A percentile compares a stretch with the other conserved stretches of the same genome.
Evolutionary conservation across 2,888 invertebrate species (phyloP).

Genomic region (Cataglyphis albicans): DNA sequence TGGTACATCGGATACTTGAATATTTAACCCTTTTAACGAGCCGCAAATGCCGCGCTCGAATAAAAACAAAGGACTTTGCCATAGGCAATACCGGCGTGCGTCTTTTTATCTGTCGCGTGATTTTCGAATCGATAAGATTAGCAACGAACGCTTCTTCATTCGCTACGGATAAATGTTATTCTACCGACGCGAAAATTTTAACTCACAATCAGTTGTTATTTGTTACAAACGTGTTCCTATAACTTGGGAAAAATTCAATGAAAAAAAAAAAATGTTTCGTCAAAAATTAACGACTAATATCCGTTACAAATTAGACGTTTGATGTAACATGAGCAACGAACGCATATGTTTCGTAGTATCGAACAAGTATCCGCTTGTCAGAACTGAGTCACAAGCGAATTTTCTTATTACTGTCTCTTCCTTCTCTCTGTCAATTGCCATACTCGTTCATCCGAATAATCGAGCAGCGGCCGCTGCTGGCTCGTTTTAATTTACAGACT

Average conservation of each 20-base stretch:
- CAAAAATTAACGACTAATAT: conserved; percentile 4
- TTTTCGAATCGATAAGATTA: conserved; percentile 22
- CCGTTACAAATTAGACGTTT: not conserved
- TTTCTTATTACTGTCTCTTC: conserved; percentile 31
- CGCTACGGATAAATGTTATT: conserved; percentile 19
- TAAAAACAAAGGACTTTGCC: conserved; percentile 39
- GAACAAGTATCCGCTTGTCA: conserved; percentile 28
- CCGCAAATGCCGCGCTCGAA: not conserved
- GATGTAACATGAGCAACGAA: not conserved
- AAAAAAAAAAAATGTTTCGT: not conserved
- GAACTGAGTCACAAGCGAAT: conserved; percentile 42
- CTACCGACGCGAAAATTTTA: conserved; percentile 6
- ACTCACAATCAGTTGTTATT: not conserved
- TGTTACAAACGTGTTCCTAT: not conserved
- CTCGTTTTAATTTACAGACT: not conserved
- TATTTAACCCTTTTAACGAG: conserved; percentile 53
- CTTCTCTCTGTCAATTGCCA: not conserved
- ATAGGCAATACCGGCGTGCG: conserved; percentile 14
- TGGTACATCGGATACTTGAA: conserved; percentile 42
- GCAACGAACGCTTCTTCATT: conserved; percentile 15
- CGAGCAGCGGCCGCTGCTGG: conserved; percentile 5
- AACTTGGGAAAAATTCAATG: not conserved
- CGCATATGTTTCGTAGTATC: conserved; percentile 27
- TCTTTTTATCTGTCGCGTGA: conserved; percentile 4
- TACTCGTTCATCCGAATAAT: conserved; percentile 34